A percentile compares a stretch with the other conserved stretches of the same genome.
These are phyloP conservation scores for Pempheris klunzingeri DNA, from an alignment of 2,797 vertebrate genomes.

Conservation along the genomic window DNA sequence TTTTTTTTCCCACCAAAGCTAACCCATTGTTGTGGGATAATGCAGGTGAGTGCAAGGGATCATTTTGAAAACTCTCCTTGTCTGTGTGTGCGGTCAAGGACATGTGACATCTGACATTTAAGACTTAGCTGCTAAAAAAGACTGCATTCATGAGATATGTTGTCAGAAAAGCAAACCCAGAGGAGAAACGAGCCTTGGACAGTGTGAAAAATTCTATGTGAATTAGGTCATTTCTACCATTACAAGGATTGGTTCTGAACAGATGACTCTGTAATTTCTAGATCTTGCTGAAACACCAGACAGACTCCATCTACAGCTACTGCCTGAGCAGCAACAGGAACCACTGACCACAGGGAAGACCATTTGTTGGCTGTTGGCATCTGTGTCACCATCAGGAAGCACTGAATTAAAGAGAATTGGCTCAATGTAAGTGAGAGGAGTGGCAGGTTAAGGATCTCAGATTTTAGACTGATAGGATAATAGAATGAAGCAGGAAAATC, in stretches of 20 bases:
- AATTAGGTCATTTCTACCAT: background rate
- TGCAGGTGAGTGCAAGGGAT: background rate
- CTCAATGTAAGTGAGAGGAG: slow-evolving; percentile 9
- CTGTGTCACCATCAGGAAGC: slow-evolving; percentile 18
- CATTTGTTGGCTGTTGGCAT: slow-evolving; percentile 3
- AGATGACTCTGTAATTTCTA: background rate
- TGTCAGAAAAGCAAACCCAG: too few relatives aligned
- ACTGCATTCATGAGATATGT: background rate
- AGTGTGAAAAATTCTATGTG: background rate
- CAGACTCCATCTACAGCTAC: background rate
- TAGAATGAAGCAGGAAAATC: slow-evolving; percentile 36
- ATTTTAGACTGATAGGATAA: slow-evolving; percentile 47
- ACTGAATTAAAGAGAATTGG: slow-evolving; percentile 1
- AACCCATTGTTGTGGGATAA: slow-evolving; percentile 11
- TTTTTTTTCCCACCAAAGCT: background rate
- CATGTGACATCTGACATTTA: slow-evolving; percentile 22
- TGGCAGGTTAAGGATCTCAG: slow-evolving; percentile 19
- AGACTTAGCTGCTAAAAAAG: background rate
- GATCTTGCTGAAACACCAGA: background rate
- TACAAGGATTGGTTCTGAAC: background rate
- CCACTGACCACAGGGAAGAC: background rate
- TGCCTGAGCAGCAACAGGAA: background rate
- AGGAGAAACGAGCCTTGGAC: background rate
- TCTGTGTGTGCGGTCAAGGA: slow-evolving; percentile 35
- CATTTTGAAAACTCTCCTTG: slow-evolving; percentile 13